phyloP scores from a whole-genome alignment of 2,797 vertebrate genomes.

The Periophthalmus magnuspinnatus region DNA sequence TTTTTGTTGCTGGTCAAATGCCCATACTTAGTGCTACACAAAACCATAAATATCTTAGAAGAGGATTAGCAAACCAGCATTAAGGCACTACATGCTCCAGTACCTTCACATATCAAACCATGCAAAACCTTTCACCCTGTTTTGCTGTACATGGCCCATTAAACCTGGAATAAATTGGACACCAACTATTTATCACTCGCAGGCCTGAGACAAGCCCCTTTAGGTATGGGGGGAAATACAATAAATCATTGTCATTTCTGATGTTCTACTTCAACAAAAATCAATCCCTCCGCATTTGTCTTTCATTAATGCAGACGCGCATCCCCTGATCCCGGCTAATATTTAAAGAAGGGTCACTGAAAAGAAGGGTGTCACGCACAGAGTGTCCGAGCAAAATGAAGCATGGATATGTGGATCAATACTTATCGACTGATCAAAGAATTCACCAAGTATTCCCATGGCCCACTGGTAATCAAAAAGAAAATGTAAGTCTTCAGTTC shows the following conservation, averaged over 20 bases:
- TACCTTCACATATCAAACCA: neutral
- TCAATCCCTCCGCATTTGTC: neutral
- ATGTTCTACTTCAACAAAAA: neutral
- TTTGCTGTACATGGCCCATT: neutral
- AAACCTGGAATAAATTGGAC: neutral
- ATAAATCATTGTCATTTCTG: constrained; percentile 4
- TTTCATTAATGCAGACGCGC: constrained; percentile 11
- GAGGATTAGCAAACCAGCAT: too few relatives aligned
- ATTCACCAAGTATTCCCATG: constrained; percentile 9
- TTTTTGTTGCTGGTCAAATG: too few relatives aligned
- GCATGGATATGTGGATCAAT: constrained; percentile 23
- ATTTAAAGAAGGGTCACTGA: neutral
- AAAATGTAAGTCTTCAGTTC: neutral
- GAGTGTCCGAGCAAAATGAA: neutral
- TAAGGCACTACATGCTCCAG: too few relatives aligned
- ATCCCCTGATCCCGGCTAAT: neutral
- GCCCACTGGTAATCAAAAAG: neutral
- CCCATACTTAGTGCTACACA: too few relatives aligned
- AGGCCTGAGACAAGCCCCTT: neutral
- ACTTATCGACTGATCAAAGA: constrained; percentile 13
- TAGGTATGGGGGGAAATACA: neutral
- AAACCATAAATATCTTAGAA: too few relatives aligned
- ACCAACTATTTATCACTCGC: neutral
- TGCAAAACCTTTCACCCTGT: neutral
- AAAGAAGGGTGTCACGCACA: neutral